Conservation (phyloP, 2,113 vertebrate species). For the Psilopsiagon aurifrons region DNA sequence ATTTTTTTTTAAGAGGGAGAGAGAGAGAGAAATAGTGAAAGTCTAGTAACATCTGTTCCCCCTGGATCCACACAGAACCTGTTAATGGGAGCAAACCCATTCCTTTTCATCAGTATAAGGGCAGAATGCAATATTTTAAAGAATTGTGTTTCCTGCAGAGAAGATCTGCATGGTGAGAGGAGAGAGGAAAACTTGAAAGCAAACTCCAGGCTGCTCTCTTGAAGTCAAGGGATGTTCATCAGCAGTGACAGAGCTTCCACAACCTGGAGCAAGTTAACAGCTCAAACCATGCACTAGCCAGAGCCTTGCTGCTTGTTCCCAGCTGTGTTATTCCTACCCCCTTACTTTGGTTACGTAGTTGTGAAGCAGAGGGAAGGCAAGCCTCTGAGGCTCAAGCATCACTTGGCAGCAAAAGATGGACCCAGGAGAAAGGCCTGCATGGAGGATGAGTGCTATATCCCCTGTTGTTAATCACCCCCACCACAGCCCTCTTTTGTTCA, state of each 20-base stretch:
- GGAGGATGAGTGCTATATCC: neutral
- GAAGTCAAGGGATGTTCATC: neutral
- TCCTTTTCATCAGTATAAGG: neutral
- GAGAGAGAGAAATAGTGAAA: neutral
- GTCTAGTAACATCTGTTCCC: neutral
- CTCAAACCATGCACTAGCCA: accelerated
- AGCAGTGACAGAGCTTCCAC: neutral
- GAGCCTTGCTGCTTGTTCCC: neutral
- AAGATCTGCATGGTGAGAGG: neutral
- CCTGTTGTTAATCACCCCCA: neutral
- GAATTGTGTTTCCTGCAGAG: neutral
- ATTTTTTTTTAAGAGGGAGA: neutral
- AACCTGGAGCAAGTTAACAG: neutral
- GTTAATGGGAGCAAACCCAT: neutral
- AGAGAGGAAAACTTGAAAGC: neutral
- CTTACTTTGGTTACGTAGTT: neutral
- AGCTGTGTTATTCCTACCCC: neutral
- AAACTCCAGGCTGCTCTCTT: neutral
- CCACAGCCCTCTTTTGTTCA: neutral
- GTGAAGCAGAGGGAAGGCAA: neutral
- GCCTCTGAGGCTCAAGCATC: neutral
- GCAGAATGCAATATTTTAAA: neutral
- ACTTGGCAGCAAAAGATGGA: neutral
- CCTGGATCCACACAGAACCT: neutral
- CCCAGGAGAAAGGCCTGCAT: neutral